These are phyloP conservation scores for Aurelia sp. DNA, from an alignment of 30 jellyfish, hydroid and myxozoan genomes.

Conservation along the genomic window DNA sequence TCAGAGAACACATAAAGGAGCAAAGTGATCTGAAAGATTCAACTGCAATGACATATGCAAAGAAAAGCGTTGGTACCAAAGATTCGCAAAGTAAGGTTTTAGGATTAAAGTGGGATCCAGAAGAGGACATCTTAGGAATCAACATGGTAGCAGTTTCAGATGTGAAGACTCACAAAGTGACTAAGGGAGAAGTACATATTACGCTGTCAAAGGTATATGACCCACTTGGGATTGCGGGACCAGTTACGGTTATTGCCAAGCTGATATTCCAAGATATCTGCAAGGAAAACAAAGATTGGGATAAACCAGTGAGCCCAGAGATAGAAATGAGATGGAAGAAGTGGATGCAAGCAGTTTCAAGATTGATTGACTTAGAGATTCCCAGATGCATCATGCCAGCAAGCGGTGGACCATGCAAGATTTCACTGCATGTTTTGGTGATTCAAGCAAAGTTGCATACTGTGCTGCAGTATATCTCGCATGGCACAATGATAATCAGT, in stretches of 20 bases:
- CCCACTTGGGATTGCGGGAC: constrained; percentile 58
- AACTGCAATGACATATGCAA: constrained; percentile 44
- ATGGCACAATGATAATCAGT: constrained; percentile 25
- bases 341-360: constrained; percentile 17
- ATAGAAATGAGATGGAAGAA: constrained; percentile 43
- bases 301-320: constrained; percentile 44
- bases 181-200: neutral
- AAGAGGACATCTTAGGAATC: too few relatives aligned
- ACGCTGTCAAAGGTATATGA: neutral
- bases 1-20: constrained; percentile 27
- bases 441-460: constrained; percentile 46
- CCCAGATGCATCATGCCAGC: constrained; percentile 37
- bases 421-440: constrained; percentile 32
- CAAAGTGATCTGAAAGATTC: constrained; percentile 8
- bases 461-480: constrained; percentile 36
- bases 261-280: neutral
- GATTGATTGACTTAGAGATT: constrained; percentile 19
- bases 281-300: constrained; percentile 47
- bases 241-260: neutral
- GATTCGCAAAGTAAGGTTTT: constrained; percentile 33
- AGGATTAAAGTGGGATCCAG: constrained; percentile 28
- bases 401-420: constrained; percentile 19
- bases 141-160: too few relatives aligned
- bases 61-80: constrained; percentile 37
- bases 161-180: too few relatives aligned